Evolutionary conservation across 2,113 vertebrate genomes (phyloP).

Genomic region (Pelecanoides urinatrix): DNA sequence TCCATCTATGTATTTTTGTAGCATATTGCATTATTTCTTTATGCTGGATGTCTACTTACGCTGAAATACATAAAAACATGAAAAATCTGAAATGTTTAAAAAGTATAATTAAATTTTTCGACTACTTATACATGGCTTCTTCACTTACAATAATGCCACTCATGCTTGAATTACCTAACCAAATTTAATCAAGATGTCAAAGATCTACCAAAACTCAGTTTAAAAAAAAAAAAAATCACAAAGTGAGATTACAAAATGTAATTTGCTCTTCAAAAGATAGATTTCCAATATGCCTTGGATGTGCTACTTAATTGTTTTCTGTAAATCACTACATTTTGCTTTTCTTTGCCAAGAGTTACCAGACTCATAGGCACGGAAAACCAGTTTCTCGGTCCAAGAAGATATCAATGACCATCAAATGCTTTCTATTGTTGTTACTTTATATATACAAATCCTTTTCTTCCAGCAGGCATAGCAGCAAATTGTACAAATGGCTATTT

Average conservation of each 20-base stretch:
- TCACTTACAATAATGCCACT: background rate
- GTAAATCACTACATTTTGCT: background rate
- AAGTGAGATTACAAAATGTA: background rate
- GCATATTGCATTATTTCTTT: background rate
- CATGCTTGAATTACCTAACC: background rate
- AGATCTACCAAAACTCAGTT: background rate
- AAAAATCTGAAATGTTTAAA: background rate
- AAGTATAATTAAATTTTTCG: background rate
- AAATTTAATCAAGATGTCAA: constrained; percentile 26
- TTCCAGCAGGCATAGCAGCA: background rate
- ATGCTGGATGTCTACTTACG: background rate
- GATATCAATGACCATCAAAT: constrained; percentile 12
- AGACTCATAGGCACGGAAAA: background rate
- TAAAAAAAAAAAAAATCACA: background rate
- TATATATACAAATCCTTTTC: background rate
- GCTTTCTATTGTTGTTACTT: constrained; percentile 8
- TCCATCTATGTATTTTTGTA: background rate
- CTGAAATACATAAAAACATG: background rate
- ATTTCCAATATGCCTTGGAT: constrained; percentile 3
- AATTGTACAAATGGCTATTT: background rate
- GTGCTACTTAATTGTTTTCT: background rate
- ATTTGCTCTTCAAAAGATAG: background rate
- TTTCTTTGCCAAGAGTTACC: constrained; percentile 6
- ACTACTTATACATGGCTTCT: background rate
- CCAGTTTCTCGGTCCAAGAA: background rate